These are phyloP conservation scores for Sinocyclocheilus anshuiensis DNA, from an alignment of 2,113 vertebrate species.

Conservation along the genomic window DNA sequence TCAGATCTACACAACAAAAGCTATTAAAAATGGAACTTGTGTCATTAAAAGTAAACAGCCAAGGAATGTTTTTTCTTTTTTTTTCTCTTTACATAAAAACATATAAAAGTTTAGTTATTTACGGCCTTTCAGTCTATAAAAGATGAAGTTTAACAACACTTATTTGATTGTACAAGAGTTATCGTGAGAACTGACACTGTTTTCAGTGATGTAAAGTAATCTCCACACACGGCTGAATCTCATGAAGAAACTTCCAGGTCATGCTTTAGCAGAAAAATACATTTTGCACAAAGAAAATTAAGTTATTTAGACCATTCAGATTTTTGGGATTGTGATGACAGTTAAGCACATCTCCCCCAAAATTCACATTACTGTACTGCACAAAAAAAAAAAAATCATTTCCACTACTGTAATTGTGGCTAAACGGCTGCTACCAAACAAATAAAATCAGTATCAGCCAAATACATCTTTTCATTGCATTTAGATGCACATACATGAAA, in stretches of 20 bases:
- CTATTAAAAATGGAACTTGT: slow-evolving; percentile 48
- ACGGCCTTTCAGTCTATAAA: slow-evolving; percentile 72
- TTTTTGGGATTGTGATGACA: not conserved
- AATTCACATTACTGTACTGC: not conserved
- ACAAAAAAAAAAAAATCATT: not conserved
- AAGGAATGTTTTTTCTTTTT: slow-evolving; percentile 51
- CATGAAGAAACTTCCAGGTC: not conserved
- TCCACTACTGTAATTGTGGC: not conserved
- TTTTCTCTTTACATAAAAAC: slow-evolving; percentile 72
- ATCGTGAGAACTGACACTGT: slow-evolving; percentile 6
- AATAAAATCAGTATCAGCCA: no score
- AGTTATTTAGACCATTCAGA: not conserved
- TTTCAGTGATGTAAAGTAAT: not conserved
- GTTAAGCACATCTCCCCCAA: not conserved
- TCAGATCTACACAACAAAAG: slow-evolving; percentile 27
- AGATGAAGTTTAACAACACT: slow-evolving; percentile 76
- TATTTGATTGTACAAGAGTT: slow-evolving; percentile 31
- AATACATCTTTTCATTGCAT: no score
- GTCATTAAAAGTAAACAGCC: slow-evolving; percentile 26
- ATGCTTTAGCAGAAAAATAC: not conserved
- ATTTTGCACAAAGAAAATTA: not conserved
- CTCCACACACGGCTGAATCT: not conserved
- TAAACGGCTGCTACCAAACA: no score
- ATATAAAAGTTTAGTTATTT: slow-evolving; percentile 74
- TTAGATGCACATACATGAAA: no score